Base-by-base conservation (phyloP, 37 sponge, comb jelly and placozoan genomes). In the Chondrosia reniformis region DNA sequence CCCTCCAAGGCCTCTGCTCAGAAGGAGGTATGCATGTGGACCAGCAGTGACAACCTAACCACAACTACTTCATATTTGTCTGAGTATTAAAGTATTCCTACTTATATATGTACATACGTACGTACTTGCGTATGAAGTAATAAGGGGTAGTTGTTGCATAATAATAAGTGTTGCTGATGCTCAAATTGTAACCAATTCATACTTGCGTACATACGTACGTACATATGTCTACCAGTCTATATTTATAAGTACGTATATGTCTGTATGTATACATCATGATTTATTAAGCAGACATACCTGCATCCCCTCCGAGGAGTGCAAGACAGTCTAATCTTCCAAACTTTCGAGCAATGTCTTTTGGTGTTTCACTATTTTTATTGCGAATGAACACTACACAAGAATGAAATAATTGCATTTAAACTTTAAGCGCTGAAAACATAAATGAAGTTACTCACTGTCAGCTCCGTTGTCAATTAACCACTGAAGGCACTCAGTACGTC, bases 381-480 rank as follows among this genome's bases (percentile, higher is more conserved):
- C 32, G 44, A 33, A 90, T 40, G 33, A 78, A 34, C 34, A 33
- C 9, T 33, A 73, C 27, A 43, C 27, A 21, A 21, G 34, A 73
- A 12, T 33, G 9, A 10, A 10, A 17, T n/a, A 21, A 33, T 43
- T 32, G 46, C 39, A 10, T 19, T 33, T 21, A 38, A 73, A 10
- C 61, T 59, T 46, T 59, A 25, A 22, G 33, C 10, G 42, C 32
- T 13, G 33, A 17, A 10, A 49, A 19, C 10, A 49, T 49, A 49
- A 49, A 59, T 59, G 22, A 40, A 44, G 36, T 27, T 2, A 57
- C 93, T 83, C 58, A 93, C 93, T 63, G 81, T 94, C 85, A 32
- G 91, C 88, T 58, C 91, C 94, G 36, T 85, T 84, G 45, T 94
- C 88, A 0, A 94, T 45, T 52, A 94, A 66, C 88, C 88, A 90